A percentile compares a stretch with the other conserved stretches of the same genome.
Conservation (phyloP, 2,113 vertebrate species). For the Chrysochloris asiatica region DNA sequence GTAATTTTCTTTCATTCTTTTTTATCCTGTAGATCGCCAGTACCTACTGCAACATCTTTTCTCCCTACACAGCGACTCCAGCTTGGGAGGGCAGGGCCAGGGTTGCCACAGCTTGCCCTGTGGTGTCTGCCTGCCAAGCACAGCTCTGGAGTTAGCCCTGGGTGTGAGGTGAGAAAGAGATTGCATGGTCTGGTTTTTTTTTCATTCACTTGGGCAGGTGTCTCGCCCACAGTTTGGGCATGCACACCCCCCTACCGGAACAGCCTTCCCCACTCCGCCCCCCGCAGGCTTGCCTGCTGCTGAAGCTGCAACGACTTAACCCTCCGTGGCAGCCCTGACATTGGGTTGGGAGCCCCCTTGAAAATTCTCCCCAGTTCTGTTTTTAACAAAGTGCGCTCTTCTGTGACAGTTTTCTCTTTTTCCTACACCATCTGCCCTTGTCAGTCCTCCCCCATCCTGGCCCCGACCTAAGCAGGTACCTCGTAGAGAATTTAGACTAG, state of each 20-base stretch:
- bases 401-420: constrained; percentile 77
- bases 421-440: constrained; percentile 70
- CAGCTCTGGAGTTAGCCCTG: constrained; percentile 93
- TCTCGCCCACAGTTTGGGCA: constrained; percentile 85
- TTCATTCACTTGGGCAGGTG: constrained; percentile 85
- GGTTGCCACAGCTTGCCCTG: constrained; percentile 92
- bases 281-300: constrained; percentile 80
- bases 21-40: constrained; percentile 92
- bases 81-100: constrained; percentile 92
- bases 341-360: constrained; percentile 83
- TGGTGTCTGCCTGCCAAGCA: constrained; percentile 93
- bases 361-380: constrained; percentile 81
- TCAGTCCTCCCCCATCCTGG: constrained; percentile 53
- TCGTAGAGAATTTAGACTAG: constrained; percentile 82
- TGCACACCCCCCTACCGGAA: constrained; percentile 79
- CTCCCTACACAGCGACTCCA: constrained; percentile 93
- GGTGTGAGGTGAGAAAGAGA: constrained; percentile 93
- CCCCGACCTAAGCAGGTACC: constrained; percentile 72
- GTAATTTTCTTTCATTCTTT: constrained; percentile 92
- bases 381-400: constrained; percentile 81
- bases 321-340: constrained; percentile 78
- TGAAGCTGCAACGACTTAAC: constrained; percentile 79
- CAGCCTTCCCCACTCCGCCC: constrained; percentile 46
- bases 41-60: constrained; percentile 94
- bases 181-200: constrained; percentile 91